Evolutionary conservation across 2,888 invertebrate genomes (phyloP).

Genomic region (Dynastes hyllus): DNA sequence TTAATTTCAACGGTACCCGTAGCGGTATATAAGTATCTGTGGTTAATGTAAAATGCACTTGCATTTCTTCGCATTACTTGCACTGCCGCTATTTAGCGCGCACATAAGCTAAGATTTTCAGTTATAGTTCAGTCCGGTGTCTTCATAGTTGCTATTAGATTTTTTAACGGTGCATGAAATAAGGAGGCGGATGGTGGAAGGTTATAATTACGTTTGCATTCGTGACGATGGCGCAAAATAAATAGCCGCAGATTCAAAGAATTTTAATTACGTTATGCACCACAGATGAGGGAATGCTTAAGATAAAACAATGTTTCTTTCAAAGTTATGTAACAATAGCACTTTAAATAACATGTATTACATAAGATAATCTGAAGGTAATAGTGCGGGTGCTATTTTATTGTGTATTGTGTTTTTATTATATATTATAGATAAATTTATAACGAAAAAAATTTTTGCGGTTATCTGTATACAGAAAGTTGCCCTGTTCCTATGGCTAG

Average conservation of each 20-base stretch:
- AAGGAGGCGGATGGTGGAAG: not conserved
- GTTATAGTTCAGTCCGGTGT: not conserved
- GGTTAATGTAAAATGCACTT: not conserved
- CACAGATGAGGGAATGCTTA: not conserved
- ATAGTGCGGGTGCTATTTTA: not conserved
- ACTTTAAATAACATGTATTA: not conserved
- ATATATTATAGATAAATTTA: not conserved
- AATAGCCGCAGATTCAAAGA: slow-evolving; percentile 21
- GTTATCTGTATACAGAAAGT: not conserved
- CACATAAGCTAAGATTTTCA: not conserved
- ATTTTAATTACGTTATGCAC: slow-evolving; percentile 34
- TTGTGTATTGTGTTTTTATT: not conserved
- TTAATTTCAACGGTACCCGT: too few relatives aligned
- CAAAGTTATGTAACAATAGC: not conserved
- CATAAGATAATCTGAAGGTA: not conserved
- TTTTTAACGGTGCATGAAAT: slow-evolving; percentile 28
- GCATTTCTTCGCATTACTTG: not conserved
- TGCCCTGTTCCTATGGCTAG: too few relatives aligned
- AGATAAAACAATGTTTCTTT: not conserved
- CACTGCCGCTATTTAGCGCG: not conserved
- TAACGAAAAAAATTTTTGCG: not conserved
- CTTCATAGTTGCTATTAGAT: not conserved
- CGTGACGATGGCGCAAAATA: slow-evolving; percentile 28
- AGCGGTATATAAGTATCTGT: not conserved
- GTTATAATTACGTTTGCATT: slow-evolving; percentile 25